Conservation (phyloP, 2,113 vertebrate species). For the Mixornis gularis region DNA sequence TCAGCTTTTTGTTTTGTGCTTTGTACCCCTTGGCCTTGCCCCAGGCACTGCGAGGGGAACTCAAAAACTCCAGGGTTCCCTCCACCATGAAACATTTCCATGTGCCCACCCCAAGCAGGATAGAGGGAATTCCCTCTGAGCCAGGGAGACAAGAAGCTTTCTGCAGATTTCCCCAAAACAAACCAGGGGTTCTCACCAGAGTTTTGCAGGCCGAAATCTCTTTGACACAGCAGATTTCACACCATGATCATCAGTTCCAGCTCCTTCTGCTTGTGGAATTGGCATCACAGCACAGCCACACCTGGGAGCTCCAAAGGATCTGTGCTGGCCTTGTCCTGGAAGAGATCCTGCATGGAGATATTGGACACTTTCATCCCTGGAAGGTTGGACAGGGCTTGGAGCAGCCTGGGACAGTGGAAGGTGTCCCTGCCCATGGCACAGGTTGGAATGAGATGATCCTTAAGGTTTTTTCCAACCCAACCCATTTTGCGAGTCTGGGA, state of each 20-base stretch:
- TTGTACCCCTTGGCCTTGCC: background rate
- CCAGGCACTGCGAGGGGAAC: background rate
- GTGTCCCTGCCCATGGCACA: background rate
- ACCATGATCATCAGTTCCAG: too few species aligned
- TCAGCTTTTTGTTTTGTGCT: background rate
- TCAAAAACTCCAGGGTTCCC: background rate
- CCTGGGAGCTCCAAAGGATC: too few species aligned
- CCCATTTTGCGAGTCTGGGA: background rate
- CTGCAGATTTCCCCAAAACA: too few species aligned
- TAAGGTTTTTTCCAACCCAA: background rate
- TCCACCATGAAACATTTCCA: background rate
- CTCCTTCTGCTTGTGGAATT: too few species aligned
- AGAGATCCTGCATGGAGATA: too few species aligned
- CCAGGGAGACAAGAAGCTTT: too few species aligned
- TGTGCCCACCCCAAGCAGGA: background rate
- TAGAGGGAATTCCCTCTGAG: too few species aligned
- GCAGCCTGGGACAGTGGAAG: background rate
- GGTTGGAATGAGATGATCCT: background rate
- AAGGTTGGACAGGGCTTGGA: fast-evolving
- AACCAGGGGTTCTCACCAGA: too few species aligned
- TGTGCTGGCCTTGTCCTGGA: too few species aligned
- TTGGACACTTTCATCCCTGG: background rate
- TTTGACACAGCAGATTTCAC: too few species aligned
- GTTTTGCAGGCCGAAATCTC: too few species aligned
- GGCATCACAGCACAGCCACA: too few species aligned